Conservation (phyloP, 1,140 invertebrate species). For the Doryteuthis pealeii region DNA sequence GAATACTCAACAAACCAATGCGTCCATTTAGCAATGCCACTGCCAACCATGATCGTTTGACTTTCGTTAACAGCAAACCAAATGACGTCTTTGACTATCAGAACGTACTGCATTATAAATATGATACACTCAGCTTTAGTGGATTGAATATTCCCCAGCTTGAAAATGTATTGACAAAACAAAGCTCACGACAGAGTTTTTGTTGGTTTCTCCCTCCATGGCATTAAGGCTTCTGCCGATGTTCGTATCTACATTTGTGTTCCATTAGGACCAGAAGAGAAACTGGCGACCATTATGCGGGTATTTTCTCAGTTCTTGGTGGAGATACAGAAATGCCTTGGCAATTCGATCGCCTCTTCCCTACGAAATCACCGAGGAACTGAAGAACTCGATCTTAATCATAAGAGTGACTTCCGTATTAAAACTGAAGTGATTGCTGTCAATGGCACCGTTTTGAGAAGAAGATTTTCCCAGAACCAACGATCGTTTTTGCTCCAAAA, state of each 20-base stretch:
- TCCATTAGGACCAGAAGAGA: background rate
- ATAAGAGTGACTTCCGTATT: slow-evolving; percentile 21
- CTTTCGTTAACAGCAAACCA: slow-evolving; percentile 1
- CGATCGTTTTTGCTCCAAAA: slow-evolving; percentile 18
- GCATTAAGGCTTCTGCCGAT: slow-evolving; percentile 21
- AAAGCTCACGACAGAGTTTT: slow-evolving; percentile 25
- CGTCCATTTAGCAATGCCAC: slow-evolving; percentile 16
- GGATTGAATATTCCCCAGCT: slow-evolving; percentile 20
- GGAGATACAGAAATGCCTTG: slow-evolving; percentile 30
- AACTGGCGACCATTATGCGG: slow-evolving; percentile 22
- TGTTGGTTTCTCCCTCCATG: slow-evolving; percentile 21
- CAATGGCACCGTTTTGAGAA: slow-evolving; percentile 21
- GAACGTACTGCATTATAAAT: slow-evolving; percentile 22
- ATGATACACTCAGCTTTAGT: slow-evolving; percentile 28
- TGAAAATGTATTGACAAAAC: slow-evolving; percentile 8
- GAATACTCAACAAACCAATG: slow-evolving; percentile 7
- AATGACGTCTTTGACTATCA: slow-evolving; percentile 25
- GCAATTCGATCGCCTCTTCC: slow-evolving; percentile 26
- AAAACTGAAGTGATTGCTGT: slow-evolving; percentile 13
- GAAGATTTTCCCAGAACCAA: slow-evolving; percentile 14
- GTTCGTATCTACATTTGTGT: slow-evolving; percentile 24
- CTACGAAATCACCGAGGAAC: slow-evolving; percentile 24
- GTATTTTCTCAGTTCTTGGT: slow-evolving; percentile 26
- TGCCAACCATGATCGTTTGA: slow-evolving; percentile 14
- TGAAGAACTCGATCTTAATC: background rate